Base-by-base conservation (phyloP, 1,140 invertebrate genomes). In the Sycobia sp. region DNA sequence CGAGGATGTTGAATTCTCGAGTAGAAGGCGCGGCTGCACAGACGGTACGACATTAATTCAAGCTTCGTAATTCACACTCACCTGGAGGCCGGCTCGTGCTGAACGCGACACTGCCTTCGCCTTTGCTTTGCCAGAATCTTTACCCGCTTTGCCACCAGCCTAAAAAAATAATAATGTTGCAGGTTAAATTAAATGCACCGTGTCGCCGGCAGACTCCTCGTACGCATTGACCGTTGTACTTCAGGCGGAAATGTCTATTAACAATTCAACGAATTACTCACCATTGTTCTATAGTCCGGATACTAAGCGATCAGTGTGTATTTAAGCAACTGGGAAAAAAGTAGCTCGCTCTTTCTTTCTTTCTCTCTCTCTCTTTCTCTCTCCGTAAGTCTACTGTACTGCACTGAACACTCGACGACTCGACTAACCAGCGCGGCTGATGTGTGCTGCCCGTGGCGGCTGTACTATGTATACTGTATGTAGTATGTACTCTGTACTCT, bases 61-160 rank as follows among this genome's bases (percentile, higher is more conserved):
- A n/a, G n/a, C n/a, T n/a, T n/a, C n/a, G n/a, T n/a, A n/a, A n/a
- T n/a, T n/a, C n/a, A n/a, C 71, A 82, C 84, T 87, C 87, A 97
- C 96, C 91, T 98, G 97, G 73, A 99, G 87, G 70, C 97, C 97
- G 74, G 97, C 97, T 75, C 97, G 88, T 58, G 96, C 96, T 54
- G 97, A 99, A 76, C 97, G 89, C 51, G 97, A 99, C 39, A 99
- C 95, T 69, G 97, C 96, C 87, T 99, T 99, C 49, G 95, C 94
- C 85, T 99, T 99, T n/a, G 96, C 93, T 87, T 99, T 99, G 74
- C 97, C 97, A 50, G 96, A 97, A 87, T 99, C 96, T 87, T 99
- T 99, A 76, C 97, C 97, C 83, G 97, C 96, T 92, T 99, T 99
- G 77, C 97, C 97, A 77, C 96, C 96, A 89, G 96, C 95, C 96